These are phyloP conservation scores for Aethes cnicana DNA, from an alignment of 2,888 invertebrate species.

Conservation along the genomic window DNA sequence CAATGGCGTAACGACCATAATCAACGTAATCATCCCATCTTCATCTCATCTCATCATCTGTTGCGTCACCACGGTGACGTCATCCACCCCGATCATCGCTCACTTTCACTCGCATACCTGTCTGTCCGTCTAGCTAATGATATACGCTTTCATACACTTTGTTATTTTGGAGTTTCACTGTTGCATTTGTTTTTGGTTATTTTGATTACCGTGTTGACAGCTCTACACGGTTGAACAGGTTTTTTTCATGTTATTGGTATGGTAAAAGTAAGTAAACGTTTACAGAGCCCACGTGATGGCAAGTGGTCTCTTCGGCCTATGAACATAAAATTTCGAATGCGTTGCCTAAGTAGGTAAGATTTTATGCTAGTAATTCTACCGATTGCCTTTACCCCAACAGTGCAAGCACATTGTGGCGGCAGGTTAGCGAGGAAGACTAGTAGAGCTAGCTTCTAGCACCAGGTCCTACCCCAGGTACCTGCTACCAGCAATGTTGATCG, in stretches of 20 bases:
- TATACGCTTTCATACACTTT: slow-evolving; percentile 38
- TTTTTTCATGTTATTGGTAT: neutral
- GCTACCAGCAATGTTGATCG: no score
- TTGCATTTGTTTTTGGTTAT: slow-evolving; percentile 5
- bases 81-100: slow-evolving; percentile 68
- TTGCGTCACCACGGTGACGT: slow-evolving; percentile 51
- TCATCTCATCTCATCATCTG: slow-evolving; percentile 27
- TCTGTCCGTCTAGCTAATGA: slow-evolving; percentile 43
- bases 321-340: no score
- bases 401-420: no score
- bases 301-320: no score
- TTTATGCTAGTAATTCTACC: no score
- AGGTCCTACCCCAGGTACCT: no score
- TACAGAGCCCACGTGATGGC: no score
- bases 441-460: no score
- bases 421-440: no score
- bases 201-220: slow-evolving; percentile 4
- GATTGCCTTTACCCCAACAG: no score
- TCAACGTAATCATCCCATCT: neutral
- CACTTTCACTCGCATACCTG: slow-evolving; percentile 74
- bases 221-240: neutral
- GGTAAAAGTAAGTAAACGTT: neutral
- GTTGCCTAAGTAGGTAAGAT: no score
- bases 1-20: no score
- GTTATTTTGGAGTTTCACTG: slow-evolving; percentile 35